phyloP scores from a whole-genome alignment of 2,113 vertebrate species.

The Noctilio leporinus region DNA sequence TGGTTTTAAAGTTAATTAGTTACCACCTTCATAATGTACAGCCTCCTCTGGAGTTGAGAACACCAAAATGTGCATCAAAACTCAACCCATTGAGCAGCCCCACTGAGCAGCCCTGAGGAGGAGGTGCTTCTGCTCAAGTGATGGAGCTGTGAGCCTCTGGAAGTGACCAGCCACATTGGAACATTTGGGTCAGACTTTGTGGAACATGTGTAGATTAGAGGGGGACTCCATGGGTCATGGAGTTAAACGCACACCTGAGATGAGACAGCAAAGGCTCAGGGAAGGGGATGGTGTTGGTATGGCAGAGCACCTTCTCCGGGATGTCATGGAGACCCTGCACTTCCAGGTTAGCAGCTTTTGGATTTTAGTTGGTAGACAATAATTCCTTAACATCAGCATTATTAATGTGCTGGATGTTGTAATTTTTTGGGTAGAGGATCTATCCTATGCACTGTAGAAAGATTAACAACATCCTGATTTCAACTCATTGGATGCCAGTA shows the following conservation, averaged over 20 bases:
- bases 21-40: fast-evolving
- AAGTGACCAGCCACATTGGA: fast-evolving
- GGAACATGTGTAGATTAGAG: too few relatives aligned
- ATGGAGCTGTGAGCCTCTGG: fast-evolving
- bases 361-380: not conserved
- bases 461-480: not conserved
- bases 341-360: not conserved
- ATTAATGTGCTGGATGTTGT: fast-evolving
- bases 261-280: fast-evolving
- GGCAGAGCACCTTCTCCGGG: fast-evolving
- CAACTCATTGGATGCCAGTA: fast-evolving
- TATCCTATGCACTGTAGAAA: fast-evolving
- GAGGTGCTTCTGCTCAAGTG: fast-evolving
- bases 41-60: not conserved
- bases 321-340: not conserved
- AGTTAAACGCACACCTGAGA: fast-evolving
- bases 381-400: not conserved
- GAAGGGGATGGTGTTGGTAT: fast-evolving
- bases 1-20: fast-evolving
- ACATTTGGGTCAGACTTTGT: fast-evolving
- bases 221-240: fast-evolving
- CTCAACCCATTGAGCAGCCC: fast-evolving
- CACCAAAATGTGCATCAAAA: fast-evolving
- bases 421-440: fast-evolving
- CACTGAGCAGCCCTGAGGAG: fast-evolving